Conservation (phyloP, 1,140 invertebrate species). For the Ephestia elutella region DNA sequence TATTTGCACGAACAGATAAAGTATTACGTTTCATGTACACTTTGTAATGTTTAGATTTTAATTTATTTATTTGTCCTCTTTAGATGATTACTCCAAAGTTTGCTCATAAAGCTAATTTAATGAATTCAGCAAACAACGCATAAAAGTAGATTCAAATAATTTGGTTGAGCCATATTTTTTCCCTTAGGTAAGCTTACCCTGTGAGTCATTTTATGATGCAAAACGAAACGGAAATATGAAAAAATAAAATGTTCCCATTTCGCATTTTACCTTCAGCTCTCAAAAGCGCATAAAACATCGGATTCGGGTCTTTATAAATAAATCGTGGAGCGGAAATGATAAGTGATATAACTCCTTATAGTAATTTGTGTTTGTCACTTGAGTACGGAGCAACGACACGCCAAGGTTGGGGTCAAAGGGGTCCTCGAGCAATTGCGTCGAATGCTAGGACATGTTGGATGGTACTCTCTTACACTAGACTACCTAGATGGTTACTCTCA, state of each 20-base stretch:
- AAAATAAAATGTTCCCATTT: background rate
- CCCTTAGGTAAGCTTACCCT: too few relatives aligned
- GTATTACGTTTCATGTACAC: background rate
- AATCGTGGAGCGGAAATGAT: background rate
- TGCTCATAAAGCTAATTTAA: too few relatives aligned
- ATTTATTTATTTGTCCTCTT: too few relatives aligned
- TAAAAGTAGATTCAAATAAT: too few relatives aligned
- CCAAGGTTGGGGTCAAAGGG: constrained; percentile 49
- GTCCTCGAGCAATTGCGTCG: constrained; percentile 24
- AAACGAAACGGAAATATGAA: background rate
- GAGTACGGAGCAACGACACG: constrained; percentile 30
- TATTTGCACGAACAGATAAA: background rate
- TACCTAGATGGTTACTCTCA: too few relatives aligned
- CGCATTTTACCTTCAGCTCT: background rate
- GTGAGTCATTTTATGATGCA: background rate
- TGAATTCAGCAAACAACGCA: too few relatives aligned
- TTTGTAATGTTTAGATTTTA: too few relatives aligned
- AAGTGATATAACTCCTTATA: constrained; percentile 10
- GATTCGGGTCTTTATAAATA: background rate
- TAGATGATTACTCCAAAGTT: too few relatives aligned
- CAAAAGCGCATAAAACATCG: background rate
- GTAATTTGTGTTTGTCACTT: background rate
- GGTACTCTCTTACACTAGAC: too few relatives aligned
- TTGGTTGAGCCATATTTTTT: too few relatives aligned
- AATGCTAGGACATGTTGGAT: background rate